phyloP scores from a whole-genome alignment of 2,113 vertebrate species.

The Laterallus jamaicensis region DNA sequence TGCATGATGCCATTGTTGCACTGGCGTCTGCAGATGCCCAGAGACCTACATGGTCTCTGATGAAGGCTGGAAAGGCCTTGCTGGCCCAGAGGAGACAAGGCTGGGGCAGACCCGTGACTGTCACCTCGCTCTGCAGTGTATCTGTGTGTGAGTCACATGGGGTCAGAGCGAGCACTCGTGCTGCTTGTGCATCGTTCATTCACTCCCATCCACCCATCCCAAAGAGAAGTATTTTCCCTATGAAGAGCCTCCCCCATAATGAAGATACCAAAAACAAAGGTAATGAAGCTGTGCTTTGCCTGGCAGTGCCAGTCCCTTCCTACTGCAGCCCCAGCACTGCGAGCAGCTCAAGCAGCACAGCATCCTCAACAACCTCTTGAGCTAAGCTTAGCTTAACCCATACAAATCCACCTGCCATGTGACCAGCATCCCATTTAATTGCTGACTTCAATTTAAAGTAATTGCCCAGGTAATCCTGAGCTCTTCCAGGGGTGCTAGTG shows the following conservation, averaged over 20 bases:
- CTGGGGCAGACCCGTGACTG: fast-evolving
- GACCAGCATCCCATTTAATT: not conserved
- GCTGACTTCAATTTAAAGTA: not conserved
- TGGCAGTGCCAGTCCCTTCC: not conserved
- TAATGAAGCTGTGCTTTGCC: not conserved
- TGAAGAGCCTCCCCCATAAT: not conserved
- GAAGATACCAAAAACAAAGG: not conserved
- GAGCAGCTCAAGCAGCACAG: not conserved
- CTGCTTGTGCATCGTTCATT: not conserved
- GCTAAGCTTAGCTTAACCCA: not conserved
- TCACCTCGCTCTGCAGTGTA: too few relatives aligned
- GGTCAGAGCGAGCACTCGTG: not conserved
- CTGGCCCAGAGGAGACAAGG: not conserved
- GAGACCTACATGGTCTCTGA: not conserved
- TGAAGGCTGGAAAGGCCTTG: not conserved
- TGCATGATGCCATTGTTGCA: not conserved
- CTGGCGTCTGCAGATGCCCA: not conserved
- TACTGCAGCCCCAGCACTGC: not conserved
- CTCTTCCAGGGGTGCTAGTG: not conserved
- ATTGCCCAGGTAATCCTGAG: not conserved
- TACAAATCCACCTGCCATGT: not conserved
- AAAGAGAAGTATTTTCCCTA: not conserved
- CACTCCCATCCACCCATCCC: not conserved
- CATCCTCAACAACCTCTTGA: not conserved
- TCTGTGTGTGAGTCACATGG: not conserved